A percentile compares a stretch with the other conserved stretches of the same genome.
Conservation (phyloP, 2,888 invertebrate genomes). For the Pantelozetes paolii region DNA sequence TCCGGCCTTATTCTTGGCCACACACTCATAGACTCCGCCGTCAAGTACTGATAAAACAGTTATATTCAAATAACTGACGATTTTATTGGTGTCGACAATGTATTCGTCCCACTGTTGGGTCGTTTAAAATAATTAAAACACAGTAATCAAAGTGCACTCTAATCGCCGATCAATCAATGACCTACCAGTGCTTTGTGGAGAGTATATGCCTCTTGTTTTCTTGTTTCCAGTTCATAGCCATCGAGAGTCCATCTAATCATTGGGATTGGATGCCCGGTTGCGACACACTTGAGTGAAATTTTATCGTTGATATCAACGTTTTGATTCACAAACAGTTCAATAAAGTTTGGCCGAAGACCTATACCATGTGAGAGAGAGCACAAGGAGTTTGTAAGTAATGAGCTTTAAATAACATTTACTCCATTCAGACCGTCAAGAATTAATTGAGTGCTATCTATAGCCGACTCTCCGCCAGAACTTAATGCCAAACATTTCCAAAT, state of each 20-base stretch:
- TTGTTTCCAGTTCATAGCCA: slow-evolving; percentile 49
- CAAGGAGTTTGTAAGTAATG: slow-evolving; percentile 6
- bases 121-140: slow-evolving; percentile 3
- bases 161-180: too few relatives aligned
- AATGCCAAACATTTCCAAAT: slow-evolving; percentile 52
- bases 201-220: slow-evolving; percentile 27
- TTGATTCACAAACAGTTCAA: slow-evolving; percentile 45
- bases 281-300: slow-evolving; percentile 43
- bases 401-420: slow-evolving; percentile 23
- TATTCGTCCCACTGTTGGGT: slow-evolving; percentile 48
- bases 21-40: slow-evolving; percentile 44
- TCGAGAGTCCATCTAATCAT: slow-evolving; percentile 48
- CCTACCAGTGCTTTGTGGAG: slow-evolving; percentile 30
- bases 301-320: slow-evolving; percentile 40
- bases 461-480: slow-evolving; percentile 49
- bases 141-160: not conserved
- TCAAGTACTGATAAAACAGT: slow-evolving; percentile 49
- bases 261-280: slow-evolving; percentile 43
- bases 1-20: slow-evolving; percentile 42
- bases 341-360: slow-evolving; percentile 51
- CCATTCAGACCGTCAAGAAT: slow-evolving; percentile 50
- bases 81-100: slow-evolving; percentile 50
- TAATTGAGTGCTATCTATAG: slow-evolving; percentile 52
- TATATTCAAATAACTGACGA: slow-evolving; percentile 52
- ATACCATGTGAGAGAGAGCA: slow-evolving; percentile 23